These are phyloP conservation scores for Operophtera brumata DNA, from an alignment of 2,888 invertebrate genomes.

Conservation along the genomic window DNA sequence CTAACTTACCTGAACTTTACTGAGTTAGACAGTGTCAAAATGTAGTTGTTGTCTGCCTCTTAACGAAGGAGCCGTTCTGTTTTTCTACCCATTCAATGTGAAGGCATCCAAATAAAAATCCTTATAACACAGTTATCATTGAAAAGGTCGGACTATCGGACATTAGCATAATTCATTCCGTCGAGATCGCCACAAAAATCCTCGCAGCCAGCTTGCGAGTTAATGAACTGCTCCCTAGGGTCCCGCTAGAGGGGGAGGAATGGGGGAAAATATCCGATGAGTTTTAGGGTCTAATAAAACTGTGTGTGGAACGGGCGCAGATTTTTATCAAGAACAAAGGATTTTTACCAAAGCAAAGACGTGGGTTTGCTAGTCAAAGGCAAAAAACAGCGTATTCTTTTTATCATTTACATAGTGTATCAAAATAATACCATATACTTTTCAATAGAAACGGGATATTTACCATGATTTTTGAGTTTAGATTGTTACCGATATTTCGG, in stretches of 20 bases:
- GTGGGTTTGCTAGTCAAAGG: neutral
- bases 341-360: neutral
- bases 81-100: neutral
- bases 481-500: too few species aligned
- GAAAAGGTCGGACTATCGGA: constrained; percentile 24
- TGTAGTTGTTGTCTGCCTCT: too few species aligned
- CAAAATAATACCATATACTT: too few species aligned
- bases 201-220: constrained; percentile 29
- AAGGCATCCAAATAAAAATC: too few species aligned
- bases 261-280: constrained; percentile 17
- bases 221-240: constrained; percentile 33
- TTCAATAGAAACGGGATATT: too few species aligned
- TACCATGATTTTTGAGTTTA: too few species aligned
- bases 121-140: constrained; percentile 15
- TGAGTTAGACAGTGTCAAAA: too few species aligned
- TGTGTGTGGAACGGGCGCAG: constrained; percentile 12
- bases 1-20: too few species aligned
- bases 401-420: too few species aligned
- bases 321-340: constrained; percentile 21
- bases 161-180: constrained; percentile 34
- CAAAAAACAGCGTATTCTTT: neutral
- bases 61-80: too few species aligned
- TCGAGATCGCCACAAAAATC: constrained; percentile 30
- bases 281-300: constrained; percentile 22
- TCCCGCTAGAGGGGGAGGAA: constrained; percentile 1